These are phyloP conservation scores for Choloepus didactylus DNA, from an alignment of 2,797 vertebrate genomes.

Conservation along the genomic window DNA sequence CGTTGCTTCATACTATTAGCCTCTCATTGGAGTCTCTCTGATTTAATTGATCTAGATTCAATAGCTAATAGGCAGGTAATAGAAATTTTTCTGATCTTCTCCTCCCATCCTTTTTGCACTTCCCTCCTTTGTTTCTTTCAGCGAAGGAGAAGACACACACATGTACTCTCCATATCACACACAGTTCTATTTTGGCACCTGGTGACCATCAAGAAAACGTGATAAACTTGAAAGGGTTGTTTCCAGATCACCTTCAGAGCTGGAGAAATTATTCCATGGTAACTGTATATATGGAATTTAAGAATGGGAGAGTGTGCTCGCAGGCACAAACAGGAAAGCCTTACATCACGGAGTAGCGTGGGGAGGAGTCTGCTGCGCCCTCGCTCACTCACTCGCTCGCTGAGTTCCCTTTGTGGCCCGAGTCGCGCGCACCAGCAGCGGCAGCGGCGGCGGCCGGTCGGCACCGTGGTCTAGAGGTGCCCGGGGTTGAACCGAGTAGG, in stretches of 20 bases:
- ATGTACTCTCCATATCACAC: not conserved
- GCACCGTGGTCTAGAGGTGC: not conserved
- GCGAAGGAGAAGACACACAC: not conserved
- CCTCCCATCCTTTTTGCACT: not conserved
- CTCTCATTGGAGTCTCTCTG: not conserved
- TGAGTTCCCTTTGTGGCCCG: slow-evolving; percentile 83
- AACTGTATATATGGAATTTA: slow-evolving; percentile 63
- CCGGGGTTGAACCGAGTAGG: not conserved
- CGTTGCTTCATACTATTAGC: not conserved
- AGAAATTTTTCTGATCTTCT: slow-evolving; percentile 22
- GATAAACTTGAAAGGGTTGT: slow-evolving; percentile 34
- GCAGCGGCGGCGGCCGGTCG: slow-evolving; percentile 31
- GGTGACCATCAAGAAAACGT: slow-evolving; percentile 45
- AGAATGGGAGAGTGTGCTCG: slow-evolving; percentile 69
- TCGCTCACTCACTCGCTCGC: slow-evolving; percentile 33
- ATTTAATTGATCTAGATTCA: slow-evolving; percentile 41
- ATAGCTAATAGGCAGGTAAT: not conserved
- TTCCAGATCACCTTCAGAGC: not conserved
- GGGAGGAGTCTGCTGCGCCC: slow-evolving; percentile 81
- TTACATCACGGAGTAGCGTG: slow-evolving; percentile 81
- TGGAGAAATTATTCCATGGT: not conserved
- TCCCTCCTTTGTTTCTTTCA: slow-evolving; percentile 29
- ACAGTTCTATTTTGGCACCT: slow-evolving; percentile 67
- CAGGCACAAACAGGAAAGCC: slow-evolving; percentile 84
- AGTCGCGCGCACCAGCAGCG: slow-evolving; percentile 77